Evolutionary conservation across 2,888 invertebrate genomes (phyloP).

Genomic region (Eucriotettix oculatus): DNA sequence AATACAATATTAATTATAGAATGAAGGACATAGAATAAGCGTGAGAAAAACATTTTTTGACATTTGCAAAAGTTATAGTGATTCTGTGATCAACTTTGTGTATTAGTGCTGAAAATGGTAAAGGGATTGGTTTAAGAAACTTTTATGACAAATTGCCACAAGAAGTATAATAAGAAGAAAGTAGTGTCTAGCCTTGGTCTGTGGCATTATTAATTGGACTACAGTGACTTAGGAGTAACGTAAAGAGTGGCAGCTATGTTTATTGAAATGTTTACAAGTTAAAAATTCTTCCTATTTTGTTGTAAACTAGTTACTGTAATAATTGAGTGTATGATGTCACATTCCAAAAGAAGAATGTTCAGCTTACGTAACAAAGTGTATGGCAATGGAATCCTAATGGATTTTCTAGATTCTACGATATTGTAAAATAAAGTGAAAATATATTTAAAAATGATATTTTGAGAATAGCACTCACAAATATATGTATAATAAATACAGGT

Average conservation of each 20-base stretch:
- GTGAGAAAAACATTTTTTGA: neutral
- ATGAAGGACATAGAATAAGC: neutral
- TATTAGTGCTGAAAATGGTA: neutral
- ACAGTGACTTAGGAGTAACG: neutral
- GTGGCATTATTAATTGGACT: neutral
- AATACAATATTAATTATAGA: neutral
- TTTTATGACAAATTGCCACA: neutral
- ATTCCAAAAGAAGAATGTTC: neutral
- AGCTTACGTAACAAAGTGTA: neutral
- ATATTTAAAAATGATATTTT: neutral
- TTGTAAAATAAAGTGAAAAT: neutral
- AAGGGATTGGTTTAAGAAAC: neutral
- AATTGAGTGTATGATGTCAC: neutral
- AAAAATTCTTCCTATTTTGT: slow-evolving; percentile 7
- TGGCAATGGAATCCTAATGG: too few relatives aligned
- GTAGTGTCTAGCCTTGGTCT: neutral
- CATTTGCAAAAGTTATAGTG: neutral
- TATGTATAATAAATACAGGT: neutral
- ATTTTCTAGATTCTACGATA: too few relatives aligned
- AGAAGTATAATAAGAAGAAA: neutral
- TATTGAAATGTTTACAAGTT: neutral
- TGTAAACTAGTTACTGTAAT: neutral
- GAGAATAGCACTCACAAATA: neutral
- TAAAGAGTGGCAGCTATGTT: slow-evolving; percentile 1
- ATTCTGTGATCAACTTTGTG: neutral